Base-by-base conservation (phyloP, 2,888 invertebrate genomes). In the Toxonevra muliebris region DNA sequence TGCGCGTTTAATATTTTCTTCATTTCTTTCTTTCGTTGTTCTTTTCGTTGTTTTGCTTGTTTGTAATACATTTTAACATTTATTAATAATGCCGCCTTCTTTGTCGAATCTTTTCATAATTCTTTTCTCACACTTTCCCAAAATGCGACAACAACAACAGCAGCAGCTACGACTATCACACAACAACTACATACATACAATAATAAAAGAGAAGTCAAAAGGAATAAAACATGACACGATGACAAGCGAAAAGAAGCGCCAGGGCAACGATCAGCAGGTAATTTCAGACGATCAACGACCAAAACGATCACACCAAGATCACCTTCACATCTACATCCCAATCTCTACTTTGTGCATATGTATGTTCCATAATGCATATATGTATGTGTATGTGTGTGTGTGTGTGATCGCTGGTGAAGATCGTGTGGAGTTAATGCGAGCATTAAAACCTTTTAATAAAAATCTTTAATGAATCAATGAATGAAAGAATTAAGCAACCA, bases 371-470 rank as follows among this genome's bases (percentile, higher is more conserved):
- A 52, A 69, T 62, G 53, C 61, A 62, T 65, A 12, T 30, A 30
- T 30, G 30, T 48, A 8, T 8, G 13, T 15, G 15, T 48, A 63
- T 65, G 68, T 69, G 63, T 70, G 68, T 68, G 72, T 72, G 72
- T 70, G 72, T 17, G n/a, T 11, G n/a, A 17, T 53, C 19, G 17
- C 3, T 12, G 53, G 15, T 75, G 74, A 79, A 80, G 81, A 80
- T 81, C 81, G 80, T 80, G 80, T 80, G 81, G 80, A 80, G 80
- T 80, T 81, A 80, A 81, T 80, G 80, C 74, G 80, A 81, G 80
- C 78, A 80, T 80, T 80, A 80, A 80, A 81, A 79, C 81, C 81
- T 81, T 81, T 81, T 81, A 81, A 81, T 81, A 79, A 80, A 79
- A 48, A 48, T 48, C 48, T 78, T 79, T 79, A 79, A 78, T 77